Conservation (phyloP, 1,140 invertebrate species). For the Mizuhopecten yessoensis region DNA sequence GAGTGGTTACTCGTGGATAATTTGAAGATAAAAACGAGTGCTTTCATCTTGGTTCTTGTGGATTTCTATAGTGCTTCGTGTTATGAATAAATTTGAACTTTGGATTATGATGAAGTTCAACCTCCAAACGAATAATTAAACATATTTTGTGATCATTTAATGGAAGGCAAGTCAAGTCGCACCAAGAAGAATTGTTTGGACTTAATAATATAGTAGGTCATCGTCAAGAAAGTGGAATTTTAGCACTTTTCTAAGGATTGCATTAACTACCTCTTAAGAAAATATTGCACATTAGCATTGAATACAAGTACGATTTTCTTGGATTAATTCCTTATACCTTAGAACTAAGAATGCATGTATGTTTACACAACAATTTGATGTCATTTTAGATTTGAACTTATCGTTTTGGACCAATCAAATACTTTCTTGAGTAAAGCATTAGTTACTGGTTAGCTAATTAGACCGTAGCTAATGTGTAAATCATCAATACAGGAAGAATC, state of each 20-base stretch:
- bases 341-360: too few relatives aligned
- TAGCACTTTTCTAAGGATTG: neutral
- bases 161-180: neutral
- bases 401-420: too few relatives aligned
- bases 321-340: too few relatives aligned
- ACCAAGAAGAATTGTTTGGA: neutral
- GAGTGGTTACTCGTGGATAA: neutral
- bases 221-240: neutral
- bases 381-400: too few relatives aligned
- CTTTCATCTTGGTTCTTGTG: neutral
- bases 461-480: too few relatives aligned
- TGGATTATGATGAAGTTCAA: neutral
- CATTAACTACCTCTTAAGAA: conserved; percentile 17
- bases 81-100: neutral
- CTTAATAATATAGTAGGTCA: neutral
- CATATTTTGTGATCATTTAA: neutral
- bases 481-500: too few relatives aligned
- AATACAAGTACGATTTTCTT: too few relatives aligned
- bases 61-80: neutral
- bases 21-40: neutral
- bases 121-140: neutral
- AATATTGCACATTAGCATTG: neutral
- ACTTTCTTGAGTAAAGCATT: too few relatives aligned
- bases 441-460: too few relatives aligned
- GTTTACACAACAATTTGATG: too few relatives aligned